Evolutionary conservation across 2,888 invertebrate species (phyloP).

Genomic region (Ecliptopera silaceata): DNA sequence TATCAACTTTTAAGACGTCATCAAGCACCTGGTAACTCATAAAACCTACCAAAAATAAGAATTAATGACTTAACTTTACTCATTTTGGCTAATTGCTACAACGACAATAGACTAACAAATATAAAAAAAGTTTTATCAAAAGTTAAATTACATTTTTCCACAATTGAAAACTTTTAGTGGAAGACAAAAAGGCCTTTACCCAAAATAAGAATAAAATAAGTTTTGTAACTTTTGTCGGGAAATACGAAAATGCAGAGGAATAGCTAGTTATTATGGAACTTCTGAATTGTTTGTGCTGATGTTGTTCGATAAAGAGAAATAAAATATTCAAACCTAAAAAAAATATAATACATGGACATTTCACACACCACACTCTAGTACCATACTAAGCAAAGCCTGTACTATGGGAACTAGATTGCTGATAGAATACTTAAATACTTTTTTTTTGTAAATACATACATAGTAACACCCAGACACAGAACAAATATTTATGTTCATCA

Average conservation of each 20-base stretch:
- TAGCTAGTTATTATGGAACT: background rate
- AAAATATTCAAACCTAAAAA: too few species aligned
- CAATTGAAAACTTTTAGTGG: conserved; percentile 18
- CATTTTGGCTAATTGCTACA: conserved; percentile 39
- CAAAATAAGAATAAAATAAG: conserved; percentile 17
- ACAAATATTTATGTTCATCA: too few species aligned
- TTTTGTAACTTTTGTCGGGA: conserved; percentile 5
- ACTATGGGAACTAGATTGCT: too few species aligned
- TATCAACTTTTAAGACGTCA: conserved; percentile 1
- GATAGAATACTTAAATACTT: too few species aligned
- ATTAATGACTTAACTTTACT: conserved; percentile 39
- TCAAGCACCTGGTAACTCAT: conserved; percentile 27
- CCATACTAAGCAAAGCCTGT: too few species aligned
- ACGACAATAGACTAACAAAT: conserved; percentile 34
- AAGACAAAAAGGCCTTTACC: conserved; percentile 23
- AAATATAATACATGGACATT: too few species aligned
- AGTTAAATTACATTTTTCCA: conserved; percentile 35
- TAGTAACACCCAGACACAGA: too few species aligned
- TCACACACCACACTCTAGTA: too few species aligned
- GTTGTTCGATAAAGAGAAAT: too few species aligned
- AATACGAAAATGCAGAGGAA: background rate
- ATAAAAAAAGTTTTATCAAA: conserved; percentile 35
- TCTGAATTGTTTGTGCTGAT: too few species aligned
- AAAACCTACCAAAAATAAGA: conserved; percentile 37
- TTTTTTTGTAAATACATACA: too few species aligned